These are phyloP conservation scores for Megaceryle maxima DNA, from an alignment of 2,113 vertebrate genomes.

Conservation along the genomic window DNA sequence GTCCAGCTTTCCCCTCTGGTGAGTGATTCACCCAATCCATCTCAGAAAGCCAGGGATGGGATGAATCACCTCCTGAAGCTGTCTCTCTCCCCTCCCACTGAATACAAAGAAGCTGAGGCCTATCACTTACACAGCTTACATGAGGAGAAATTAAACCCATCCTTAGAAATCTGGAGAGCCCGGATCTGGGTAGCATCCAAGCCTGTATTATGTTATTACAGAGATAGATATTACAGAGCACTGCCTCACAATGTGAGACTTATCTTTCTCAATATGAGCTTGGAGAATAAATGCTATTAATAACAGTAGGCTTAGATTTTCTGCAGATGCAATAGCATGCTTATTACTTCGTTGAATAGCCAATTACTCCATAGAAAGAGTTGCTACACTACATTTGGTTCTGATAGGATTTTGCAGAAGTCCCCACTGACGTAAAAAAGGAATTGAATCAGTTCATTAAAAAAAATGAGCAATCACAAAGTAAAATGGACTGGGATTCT, in stretches of 20 bases:
- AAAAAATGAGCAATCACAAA: not conserved
- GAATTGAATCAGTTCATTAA: not conserved
- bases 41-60: rapidly evolving
- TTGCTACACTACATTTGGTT: not conserved
- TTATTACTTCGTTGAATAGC: slow-evolving; percentile 3
- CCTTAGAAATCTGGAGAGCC: not conserved
- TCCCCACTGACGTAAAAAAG: not conserved
- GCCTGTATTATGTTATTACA: not conserved
- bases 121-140: not conserved
- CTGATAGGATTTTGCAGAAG: not conserved
- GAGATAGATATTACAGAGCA: not conserved
- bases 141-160: slow-evolving; percentile 12
- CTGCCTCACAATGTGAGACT: not conserved
- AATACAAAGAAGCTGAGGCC: not conserved
- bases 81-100: not conserved
- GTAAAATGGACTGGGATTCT: not conserved
- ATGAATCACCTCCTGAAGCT: not conserved
- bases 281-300: slow-evolving; percentile 35
- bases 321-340: not conserved
- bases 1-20: not conserved
- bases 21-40: not conserved
- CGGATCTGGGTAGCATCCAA: not conserved
- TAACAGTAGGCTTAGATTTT: slow-evolving; percentile 2
- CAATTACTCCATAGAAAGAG: not conserved
- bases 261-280: not conserved